A percentile compares a stretch with the other conserved stretches of the same genome.
These are phyloP conservation scores for Azorinus chamasolen DNA, from an alignment of 2,888 invertebrate species.

Conservation along the genomic window DNA sequence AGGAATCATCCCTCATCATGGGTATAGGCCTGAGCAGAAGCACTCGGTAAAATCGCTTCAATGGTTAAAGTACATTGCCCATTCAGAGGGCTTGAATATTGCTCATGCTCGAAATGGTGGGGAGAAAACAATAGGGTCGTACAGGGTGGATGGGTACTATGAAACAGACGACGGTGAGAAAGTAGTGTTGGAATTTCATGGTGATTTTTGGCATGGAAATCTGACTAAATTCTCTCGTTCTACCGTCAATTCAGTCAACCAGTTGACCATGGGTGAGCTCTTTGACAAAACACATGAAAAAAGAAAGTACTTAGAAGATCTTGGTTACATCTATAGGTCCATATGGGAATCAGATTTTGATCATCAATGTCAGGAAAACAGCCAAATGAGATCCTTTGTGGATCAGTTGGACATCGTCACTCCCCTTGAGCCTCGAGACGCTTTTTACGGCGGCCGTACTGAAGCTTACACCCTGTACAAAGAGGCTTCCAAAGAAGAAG, in stretches of 20 bases:
- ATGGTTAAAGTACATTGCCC: slow-evolving; percentile 47
- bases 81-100: slow-evolving; percentile 13
- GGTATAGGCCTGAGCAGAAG: too few relatives aligned
- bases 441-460: slow-evolving; percentile 75
- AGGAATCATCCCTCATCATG: slow-evolving; percentile 45
- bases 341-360: too few relatives aligned
- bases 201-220: too few relatives aligned
- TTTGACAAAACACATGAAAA: slow-evolving; percentile 40
- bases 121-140: slow-evolving; percentile 38
- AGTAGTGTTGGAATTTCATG: slow-evolving; percentile 38
- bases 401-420: too few relatives aligned
- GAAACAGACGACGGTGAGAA: slow-evolving; percentile 18
- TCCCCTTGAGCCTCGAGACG: too few relatives aligned
- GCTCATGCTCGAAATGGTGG: slow-evolving; percentile 43
- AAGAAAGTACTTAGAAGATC: slow-evolving; percentile 26
- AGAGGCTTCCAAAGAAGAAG: slow-evolving; percentile 47
- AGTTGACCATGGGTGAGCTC: slow-evolving; percentile 46
- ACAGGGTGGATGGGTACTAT: too few relatives aligned
- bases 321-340: too few relatives aligned
- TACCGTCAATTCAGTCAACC: slow-evolving; percentile 40
- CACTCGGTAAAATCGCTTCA: slow-evolving; percentile 46
- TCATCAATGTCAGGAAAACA: too few relatives aligned
- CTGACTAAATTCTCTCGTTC: too few relatives aligned
- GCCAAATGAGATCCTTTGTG: too few relatives aligned
- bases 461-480: slow-evolving; percentile 68